Percentiles rank a stretch among this genome's conserved stretches.
phyloP scores from a whole-genome alignment of 2,797 vertebrate genomes.

The Scyliorhinus canicula region DNA sequence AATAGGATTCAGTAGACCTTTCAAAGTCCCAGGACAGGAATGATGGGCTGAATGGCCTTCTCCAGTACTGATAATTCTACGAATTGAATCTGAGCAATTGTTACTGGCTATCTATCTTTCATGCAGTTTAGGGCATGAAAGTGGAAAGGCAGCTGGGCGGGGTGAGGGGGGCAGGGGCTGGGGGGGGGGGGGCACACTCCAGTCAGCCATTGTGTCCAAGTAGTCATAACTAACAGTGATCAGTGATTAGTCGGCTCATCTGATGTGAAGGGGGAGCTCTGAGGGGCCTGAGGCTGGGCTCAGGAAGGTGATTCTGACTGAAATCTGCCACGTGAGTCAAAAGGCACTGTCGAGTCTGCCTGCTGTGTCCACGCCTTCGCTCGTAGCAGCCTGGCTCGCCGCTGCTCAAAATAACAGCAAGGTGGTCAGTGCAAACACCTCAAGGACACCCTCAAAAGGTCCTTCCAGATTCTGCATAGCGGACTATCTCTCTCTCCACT shows the following conservation, averaged over 20 bases:
- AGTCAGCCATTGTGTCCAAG: background rate
- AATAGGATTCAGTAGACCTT: background rate
- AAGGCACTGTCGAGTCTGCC: background rate
- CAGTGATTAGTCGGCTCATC: background rate
- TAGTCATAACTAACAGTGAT: background rate
- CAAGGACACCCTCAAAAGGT: background rate
- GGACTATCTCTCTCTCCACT: background rate
- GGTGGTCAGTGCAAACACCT: background rate
- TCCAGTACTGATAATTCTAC: background rate
- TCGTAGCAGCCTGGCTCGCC: background rate
- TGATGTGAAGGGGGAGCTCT: background rate
- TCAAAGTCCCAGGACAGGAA: background rate
- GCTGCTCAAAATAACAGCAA: background rate
- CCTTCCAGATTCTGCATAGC: too few relatives aligned
- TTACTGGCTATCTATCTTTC: background rate
- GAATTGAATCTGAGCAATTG: background rate
- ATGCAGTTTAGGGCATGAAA: background rate
- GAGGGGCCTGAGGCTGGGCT: background rate
- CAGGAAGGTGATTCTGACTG: background rate
- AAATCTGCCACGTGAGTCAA: too few relatives aligned
- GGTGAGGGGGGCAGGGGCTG: background rate
- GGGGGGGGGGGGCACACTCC: too few relatives aligned
- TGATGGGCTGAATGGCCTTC: background rate
- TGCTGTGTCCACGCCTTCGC: background rate
- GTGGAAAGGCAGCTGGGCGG: background rate